Percentiles rank a stretch among this genome's conserved stretches.
These are phyloP conservation scores for Acrobeloides nanus DNA, from an alignment of 2,888 invertebrate species.

Conservation along the genomic window DNA sequence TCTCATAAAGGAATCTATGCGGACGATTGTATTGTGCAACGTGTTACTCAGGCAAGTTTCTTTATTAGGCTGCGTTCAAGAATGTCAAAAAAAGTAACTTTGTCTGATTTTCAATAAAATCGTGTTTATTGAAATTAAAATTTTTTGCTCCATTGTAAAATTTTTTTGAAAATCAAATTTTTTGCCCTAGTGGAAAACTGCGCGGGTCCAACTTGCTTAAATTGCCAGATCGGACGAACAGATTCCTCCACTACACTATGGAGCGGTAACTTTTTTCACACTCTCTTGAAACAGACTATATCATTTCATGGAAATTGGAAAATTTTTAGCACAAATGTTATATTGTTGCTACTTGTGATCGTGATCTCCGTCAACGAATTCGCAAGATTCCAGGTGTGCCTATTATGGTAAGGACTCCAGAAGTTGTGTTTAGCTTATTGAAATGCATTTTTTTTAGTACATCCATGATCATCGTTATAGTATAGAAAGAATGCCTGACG, in stretches of 20 bases:
- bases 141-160: conserved; percentile 9
- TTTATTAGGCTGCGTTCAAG: no score
- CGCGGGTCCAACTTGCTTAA: no score
- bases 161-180: no score
- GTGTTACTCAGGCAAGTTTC: conserved; percentile 70
- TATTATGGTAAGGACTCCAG: conserved; percentile 79
- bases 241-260: no score
- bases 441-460: conserved; percentile 3
- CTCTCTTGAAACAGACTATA: no score
- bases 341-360: conserved; percentile 97
- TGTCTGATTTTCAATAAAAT: no score
- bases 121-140: conserved; percentile 5
- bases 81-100: no score
- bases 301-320: no score
- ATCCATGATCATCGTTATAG: neutral
- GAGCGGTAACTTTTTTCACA: no score
- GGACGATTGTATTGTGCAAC: conserved; percentile 91
- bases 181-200: no score
- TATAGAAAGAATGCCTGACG: conserved; percentile 83
- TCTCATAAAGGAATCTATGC: conserved; percentile 96
- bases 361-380: conserved; percentile 85
- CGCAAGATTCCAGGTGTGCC: conserved; percentile 97
- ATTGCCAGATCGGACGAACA: no score
- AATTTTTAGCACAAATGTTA: conserved; percentile 83
- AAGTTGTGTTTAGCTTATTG: no score